Percentiles rank a stretch among this genome's conserved stretches.
phyloP scores from a whole-genome alignment of 2,113 vertebrate genomes.

The Apaloderma vittatum region DNA sequence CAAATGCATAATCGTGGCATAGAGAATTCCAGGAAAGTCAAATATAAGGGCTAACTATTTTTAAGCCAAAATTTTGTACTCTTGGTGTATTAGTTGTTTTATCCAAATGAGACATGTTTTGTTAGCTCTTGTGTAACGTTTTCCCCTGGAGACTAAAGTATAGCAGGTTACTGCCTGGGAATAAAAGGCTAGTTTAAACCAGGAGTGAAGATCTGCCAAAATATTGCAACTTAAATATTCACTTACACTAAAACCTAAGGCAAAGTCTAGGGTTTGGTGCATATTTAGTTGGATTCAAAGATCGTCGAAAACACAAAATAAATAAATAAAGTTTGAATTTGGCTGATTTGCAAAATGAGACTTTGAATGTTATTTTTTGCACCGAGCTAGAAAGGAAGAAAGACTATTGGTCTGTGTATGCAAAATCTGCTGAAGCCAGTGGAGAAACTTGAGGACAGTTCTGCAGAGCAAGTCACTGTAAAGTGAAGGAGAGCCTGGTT shows the following conservation, averaged over 20 bases:
- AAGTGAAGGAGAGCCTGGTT: not conserved
- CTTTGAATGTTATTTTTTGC: not conserved
- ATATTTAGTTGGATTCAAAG: not conserved
- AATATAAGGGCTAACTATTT: not conserved
- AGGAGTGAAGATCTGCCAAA: not conserved
- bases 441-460: not conserved
- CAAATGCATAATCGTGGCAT: not conserved
- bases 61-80: not conserved
- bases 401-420: not conserved
- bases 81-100: not conserved
- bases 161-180: not conserved
- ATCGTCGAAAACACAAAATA: not conserved
- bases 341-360: not conserved
- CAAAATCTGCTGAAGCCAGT: not conserved
- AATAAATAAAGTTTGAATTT: not conserved
- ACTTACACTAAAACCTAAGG: not conserved
- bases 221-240: not conserved
- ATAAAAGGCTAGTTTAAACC: not conserved
- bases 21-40: constrained; percentile 9
- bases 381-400: not conserved
- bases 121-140: not conserved
- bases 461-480: not conserved
- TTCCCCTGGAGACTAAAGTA: not conserved
- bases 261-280: not conserved
- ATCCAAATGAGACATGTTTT: not conserved